Percentiles rank a stretch among this genome's conserved stretches.
Conservation (phyloP, 2,888 invertebrate genomes). For the Cactoblastis cactorum region DNA sequence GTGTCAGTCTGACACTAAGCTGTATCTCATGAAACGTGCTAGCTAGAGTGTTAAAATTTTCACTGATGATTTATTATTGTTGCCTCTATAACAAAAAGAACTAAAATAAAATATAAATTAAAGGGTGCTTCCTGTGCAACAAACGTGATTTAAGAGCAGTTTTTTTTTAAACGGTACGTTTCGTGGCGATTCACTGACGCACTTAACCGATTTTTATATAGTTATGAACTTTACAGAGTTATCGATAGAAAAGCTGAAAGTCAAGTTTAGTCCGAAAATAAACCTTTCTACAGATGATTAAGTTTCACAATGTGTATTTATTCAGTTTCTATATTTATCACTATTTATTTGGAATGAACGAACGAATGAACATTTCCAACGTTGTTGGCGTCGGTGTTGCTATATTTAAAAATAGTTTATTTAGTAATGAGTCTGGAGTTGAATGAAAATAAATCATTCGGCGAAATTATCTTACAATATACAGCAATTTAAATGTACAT, state of each 20-base stretch:
- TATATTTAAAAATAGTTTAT: slow-evolving; percentile 33
- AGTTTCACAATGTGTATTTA: slow-evolving; percentile 35
- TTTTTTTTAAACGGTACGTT: too few species aligned
- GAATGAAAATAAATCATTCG: neutral
- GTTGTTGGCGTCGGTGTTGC: slow-evolving; percentile 34
- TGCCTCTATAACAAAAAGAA: too few species aligned
- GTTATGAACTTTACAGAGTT: too few species aligned
- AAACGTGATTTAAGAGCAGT: too few species aligned
- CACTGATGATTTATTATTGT: too few species aligned
- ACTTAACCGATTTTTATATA: too few species aligned
- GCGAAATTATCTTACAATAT: neutral
- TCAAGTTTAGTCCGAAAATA: slow-evolving; percentile 38
- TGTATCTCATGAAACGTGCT: too few species aligned
- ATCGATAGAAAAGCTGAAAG: slow-evolving; percentile 22
- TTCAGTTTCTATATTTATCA: slow-evolving; percentile 42
- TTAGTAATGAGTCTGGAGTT: slow-evolving; percentile 29
- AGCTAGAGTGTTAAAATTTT: too few species aligned
- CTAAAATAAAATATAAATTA: too few species aligned
- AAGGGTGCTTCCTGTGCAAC: too few species aligned
- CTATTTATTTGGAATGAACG: slow-evolving; percentile 41
- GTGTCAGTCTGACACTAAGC: too few species aligned
- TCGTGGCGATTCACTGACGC: too few species aligned
- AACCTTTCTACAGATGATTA: slow-evolving; percentile 27
- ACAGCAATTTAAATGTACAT: neutral
- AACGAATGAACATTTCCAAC: slow-evolving; percentile 32